phyloP scores from a whole-genome alignment of 37 sponge, comb jelly and placozoan genomes.

The Axinella damicornis region DNA sequence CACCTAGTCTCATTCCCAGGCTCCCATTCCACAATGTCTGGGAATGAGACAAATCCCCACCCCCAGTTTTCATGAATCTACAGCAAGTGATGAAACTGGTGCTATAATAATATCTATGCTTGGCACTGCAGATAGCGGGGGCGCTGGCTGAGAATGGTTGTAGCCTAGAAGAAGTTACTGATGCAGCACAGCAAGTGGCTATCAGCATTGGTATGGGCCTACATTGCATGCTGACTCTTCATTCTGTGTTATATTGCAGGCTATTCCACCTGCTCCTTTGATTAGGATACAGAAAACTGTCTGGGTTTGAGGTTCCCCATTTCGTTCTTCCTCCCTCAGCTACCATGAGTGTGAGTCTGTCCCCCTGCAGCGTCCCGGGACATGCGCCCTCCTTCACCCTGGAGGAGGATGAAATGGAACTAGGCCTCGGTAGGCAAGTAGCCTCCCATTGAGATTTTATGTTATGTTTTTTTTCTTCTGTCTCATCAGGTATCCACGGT shows the following conservation, averaged over 20 bases:
- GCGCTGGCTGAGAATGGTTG: slow-evolving; percentile 90
- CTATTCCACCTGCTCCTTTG: too few relatives aligned
- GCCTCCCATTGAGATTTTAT: too few relatives aligned
- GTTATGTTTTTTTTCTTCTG: not conserved
- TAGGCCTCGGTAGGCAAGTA: slow-evolving; percentile 76
- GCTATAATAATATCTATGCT: too few relatives aligned
- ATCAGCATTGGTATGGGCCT: slow-evolving; percentile 57
- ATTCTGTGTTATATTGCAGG: not conserved
- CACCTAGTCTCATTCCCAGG: too few relatives aligned
- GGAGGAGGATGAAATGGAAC: slow-evolving; percentile 85
- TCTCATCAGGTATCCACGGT: slow-evolving; percentile 90
- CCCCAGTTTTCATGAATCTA: too few relatives aligned
- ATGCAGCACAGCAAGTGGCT: slow-evolving; percentile 65
- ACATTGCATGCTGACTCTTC: not conserved
- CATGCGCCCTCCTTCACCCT: slow-evolving; percentile 80
- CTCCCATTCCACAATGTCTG: too few relatives aligned
- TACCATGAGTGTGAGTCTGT: slow-evolving; percentile 93
- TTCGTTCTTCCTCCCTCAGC: slow-evolving; percentile 17
- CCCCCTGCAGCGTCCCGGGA: slow-evolving; percentile 93
- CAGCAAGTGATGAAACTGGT: too few relatives aligned
- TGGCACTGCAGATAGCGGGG: slow-evolving; percentile 77
- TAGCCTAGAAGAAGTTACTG: slow-evolving; percentile 73
- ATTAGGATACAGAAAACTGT: not conserved
- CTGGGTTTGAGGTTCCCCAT: not conserved
- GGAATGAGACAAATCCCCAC: too few relatives aligned